A percentile compares a stretch with the other conserved stretches of the same genome.
Conservation (phyloP, 2,888 invertebrate genomes). For the Autographa pulchrina region DNA sequence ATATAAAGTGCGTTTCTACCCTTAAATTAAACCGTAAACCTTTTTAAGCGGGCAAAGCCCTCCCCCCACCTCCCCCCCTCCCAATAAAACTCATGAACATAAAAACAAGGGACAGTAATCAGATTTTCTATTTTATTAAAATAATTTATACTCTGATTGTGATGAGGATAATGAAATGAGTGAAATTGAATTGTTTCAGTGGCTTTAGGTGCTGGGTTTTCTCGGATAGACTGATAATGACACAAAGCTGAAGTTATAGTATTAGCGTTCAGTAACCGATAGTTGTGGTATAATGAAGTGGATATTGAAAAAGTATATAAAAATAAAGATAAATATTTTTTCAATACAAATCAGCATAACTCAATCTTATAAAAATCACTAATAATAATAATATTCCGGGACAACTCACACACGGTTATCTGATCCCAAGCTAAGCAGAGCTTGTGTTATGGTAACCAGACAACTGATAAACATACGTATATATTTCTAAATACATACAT, state of each 20-base stretch:
- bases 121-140: slow-evolving; percentile 8
- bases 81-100: not conserved
- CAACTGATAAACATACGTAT: too few species aligned
- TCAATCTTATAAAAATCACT: too few species aligned
- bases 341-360: too few species aligned
- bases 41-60: not conserved
- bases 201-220: not conserved
- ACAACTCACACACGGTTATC: too few species aligned
- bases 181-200: slow-evolving; percentile 3
- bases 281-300: not conserved
- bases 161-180: slow-evolving; percentile 2
- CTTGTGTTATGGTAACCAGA: too few species aligned
- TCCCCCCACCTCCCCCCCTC: too few species aligned
- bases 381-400: too few species aligned
- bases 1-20: slow-evolving; percentile 1
- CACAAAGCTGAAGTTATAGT: not conserved
- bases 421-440: too few species aligned
- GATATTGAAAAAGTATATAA: not conserved
- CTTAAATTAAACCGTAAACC: not conserved
- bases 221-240: not conserved
- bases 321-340: too few species aligned
- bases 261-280: not conserved
- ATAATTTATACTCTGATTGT: slow-evolving; percentile 3
- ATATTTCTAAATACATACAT: too few species aligned
- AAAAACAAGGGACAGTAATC: not conserved